phyloP scores from a whole-genome alignment of 1,140 invertebrate species.

The Drosophila rufa region DNA sequence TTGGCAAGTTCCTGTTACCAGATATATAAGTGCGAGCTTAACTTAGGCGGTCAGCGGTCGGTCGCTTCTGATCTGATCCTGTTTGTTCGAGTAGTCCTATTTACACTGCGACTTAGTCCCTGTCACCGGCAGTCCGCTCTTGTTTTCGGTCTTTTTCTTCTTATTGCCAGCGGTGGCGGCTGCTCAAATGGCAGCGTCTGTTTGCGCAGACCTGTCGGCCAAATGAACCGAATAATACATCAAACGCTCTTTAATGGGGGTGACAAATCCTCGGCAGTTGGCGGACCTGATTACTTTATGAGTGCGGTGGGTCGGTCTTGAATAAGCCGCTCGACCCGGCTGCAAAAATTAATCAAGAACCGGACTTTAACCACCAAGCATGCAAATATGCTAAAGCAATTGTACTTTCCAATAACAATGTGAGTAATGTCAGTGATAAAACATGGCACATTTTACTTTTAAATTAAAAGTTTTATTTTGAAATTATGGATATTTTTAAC shows the following conservation, averaged over 20 bases:
- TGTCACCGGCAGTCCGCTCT: conserved; percentile 60
- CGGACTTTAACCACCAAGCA: conserved; percentile 19
- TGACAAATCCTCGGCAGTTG: conserved; percentile 83
- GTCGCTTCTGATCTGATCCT: conserved; percentile 22
- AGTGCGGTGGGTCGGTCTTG: conserved; percentile 36
- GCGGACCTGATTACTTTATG: conserved; percentile 69
- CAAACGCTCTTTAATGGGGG: conserved; percentile 83
- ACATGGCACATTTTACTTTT: neutral
- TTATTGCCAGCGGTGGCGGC: conserved; percentile 35
- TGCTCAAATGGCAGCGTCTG: conserved; percentile 63
- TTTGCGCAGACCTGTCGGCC: conserved; percentile 84
- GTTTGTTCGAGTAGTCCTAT: conserved; percentile 44
- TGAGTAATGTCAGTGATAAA: conserved; percentile 3
- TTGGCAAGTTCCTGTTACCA: conserved; percentile 18
- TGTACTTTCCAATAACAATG: conserved; percentile 13
- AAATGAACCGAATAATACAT: conserved; percentile 85
- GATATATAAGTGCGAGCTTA: conserved; percentile 8
- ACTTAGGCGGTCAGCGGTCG: conserved; percentile 41
- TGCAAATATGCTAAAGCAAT: conserved; percentile 31
- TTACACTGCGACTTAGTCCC: conserved; percentile 51
- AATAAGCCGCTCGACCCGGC: conserved; percentile 36
- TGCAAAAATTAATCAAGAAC: conserved; percentile 58
- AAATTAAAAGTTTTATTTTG: neutral
- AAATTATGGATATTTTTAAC: neutral
- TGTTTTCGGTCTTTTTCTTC: conserved; percentile 20